phyloP scores from a whole-genome alignment of 2,113 vertebrate species.

The Lagenorhynchus albirostris region DNA sequence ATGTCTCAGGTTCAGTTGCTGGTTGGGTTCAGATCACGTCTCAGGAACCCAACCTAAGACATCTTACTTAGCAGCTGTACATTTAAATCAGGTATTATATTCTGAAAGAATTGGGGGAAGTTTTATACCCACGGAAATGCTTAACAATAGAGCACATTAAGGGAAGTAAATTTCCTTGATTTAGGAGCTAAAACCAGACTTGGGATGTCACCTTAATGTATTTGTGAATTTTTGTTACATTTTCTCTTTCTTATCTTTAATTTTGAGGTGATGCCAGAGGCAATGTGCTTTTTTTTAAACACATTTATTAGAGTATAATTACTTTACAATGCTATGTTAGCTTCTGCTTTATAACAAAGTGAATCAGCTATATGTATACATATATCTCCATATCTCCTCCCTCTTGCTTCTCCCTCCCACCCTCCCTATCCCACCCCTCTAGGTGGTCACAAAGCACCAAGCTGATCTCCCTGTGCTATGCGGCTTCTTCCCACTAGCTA shows the following conservation, averaged over 20 bases:
- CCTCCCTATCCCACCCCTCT: too few species aligned
- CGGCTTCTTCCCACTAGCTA: accelerated
- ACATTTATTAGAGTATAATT: too few species aligned
- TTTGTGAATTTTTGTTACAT: background rate
- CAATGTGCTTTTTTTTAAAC: background rate
- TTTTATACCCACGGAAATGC: background rate
- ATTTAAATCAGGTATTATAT: background rate
- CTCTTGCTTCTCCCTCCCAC: too few species aligned
- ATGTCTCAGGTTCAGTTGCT: background rate
- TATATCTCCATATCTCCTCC: too few species aligned
- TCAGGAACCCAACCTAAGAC: background rate
- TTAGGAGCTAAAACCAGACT: background rate
- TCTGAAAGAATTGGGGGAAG: background rate
- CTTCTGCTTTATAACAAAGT: too few species aligned
- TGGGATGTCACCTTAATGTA: background rate
- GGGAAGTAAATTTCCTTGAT: background rate
- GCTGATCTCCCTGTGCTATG: too few species aligned
- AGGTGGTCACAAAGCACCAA: too few species aligned
- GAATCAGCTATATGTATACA: too few species aligned
- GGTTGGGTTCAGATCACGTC: background rate
- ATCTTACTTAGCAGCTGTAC: background rate
- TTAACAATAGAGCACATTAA: background rate
- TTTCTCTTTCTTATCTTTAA: background rate
- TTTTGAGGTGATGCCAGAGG: background rate
- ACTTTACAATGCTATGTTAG: too few species aligned